Conservation (phyloP, 2,113 vertebrate genomes). For the Isurus oxyrinchus region DNA sequence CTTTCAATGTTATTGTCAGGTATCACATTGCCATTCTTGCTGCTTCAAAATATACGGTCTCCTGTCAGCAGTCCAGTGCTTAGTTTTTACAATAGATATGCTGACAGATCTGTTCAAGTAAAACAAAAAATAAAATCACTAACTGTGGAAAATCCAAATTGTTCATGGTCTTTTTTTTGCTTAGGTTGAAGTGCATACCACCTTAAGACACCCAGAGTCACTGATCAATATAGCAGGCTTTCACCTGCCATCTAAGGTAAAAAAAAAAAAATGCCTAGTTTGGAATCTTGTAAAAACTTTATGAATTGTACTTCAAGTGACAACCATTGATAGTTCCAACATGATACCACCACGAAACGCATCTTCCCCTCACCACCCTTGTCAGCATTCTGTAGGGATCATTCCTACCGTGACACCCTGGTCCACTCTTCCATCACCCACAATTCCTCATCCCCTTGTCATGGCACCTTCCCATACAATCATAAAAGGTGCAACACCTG, state of each 20-base stretch:
- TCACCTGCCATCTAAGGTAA: constrained; percentile 79
- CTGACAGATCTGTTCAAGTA: not conserved
- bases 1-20: not conserved
- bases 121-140: not conserved
- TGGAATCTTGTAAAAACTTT: not conserved
- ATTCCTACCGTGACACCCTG: no score
- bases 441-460: no score
- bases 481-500: no score
- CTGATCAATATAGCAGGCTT: constrained; percentile 76
- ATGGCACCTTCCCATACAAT: no score
- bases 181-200: constrained; percentile 69
- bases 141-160: not conserved
- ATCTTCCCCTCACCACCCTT: no score
- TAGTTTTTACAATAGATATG: not conserved
- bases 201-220: constrained; percentile 73
- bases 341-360: no score
- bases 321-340: not conserved
- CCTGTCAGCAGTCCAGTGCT: not conserved
- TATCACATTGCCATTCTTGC: not conserved
- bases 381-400: no score
- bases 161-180: not conserved
- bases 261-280: not conserved
- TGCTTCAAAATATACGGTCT: not conserved
- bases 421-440: no score
- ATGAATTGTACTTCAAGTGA: not conserved